Base-by-base conservation (phyloP, 2,888 invertebrate species). In the Leistus spinibarbis region DNA sequence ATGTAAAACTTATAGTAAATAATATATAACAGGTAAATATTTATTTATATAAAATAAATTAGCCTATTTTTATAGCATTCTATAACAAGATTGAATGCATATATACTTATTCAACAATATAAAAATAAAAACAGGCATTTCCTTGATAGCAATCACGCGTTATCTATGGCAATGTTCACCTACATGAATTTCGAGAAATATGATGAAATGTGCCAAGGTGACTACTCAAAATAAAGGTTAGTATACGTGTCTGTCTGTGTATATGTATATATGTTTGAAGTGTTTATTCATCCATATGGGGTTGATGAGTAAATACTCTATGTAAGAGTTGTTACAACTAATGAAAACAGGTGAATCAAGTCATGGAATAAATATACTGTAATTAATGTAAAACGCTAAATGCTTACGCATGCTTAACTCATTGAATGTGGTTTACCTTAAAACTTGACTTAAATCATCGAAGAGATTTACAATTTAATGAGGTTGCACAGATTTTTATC, bases 161-260 rank as follows among this genome's bases (percentile, higher is more conserved):
- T 40, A 40, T 40, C 40, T 40, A 40, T 40, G 7, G 40, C 40
- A 40, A 40, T 40, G 40, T 40, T 40, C 40, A 40, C 40, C 40
- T 40, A 40, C 40, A 40, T 40, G 40, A 10, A 40, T 13, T 40
- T 40, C 40, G 7, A 40, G 69, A 69, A 69, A 69, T 69, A 53
- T 57, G 24, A 40, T 40, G 24, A 69, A 69, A 69, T 69, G 69
- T 69, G 69, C 57, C 69, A 69, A 69, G 69, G 69, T 22, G 17
- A 69, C 53, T 57, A 69, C n/a, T 23, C 17, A 23, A n/a, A 10
- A 64, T 23, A 63, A n/a, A 23, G 19, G 63, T 56, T n/a, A 19
- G 56, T 56, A 56, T n/a, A n/a, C n/a, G n/a, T 56, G 19, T 56
- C 9, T 16, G 4, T 56, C 56, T 56, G 17, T 56, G 56, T 56